These are phyloP conservation scores for Scaptomyza parva DNA, from an alignment of 2,888 invertebrate genomes.

Conservation along the genomic window DNA sequence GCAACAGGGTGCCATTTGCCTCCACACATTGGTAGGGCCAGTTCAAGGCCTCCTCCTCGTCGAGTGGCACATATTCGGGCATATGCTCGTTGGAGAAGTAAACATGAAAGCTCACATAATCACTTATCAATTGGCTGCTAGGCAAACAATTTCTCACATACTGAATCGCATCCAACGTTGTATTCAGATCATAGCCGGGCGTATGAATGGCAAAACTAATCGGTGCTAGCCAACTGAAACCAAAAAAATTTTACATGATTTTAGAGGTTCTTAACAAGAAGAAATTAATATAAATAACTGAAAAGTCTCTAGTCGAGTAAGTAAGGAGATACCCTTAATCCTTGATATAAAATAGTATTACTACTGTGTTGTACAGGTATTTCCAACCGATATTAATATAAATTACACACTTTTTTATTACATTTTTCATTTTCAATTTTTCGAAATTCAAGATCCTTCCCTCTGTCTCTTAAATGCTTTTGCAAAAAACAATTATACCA, in stretches of 20 bases:
- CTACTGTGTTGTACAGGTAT: no score
- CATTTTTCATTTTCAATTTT: no score
- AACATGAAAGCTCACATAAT: constrained; percentile 88
- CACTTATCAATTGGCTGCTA: constrained; percentile 85
- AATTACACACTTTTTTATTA: no score
- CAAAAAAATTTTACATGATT: no score
- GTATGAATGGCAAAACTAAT: constrained; percentile 88
- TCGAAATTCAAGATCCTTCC: no score
- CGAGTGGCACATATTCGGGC: constrained; percentile 84
- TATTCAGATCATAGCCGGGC: constrained; percentile 87
- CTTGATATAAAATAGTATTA: no score
- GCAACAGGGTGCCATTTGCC: constrained; percentile 8
- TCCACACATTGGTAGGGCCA: constrained; percentile 63
- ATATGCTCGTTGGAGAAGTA: constrained; percentile 87
- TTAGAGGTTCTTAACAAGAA: no score
- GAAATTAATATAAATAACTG: no score
- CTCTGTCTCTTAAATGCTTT: no score
- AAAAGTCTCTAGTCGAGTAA: no score
- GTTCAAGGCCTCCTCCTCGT: constrained; percentile 60
- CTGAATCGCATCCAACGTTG: constrained; percentile 87
- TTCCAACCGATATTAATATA: no score
- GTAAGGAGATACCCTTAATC: no score
- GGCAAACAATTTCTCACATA: constrained; percentile 87
- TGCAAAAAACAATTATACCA: background rate
- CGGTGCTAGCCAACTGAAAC: constrained; percentile 88